A percentile compares a stretch with the other conserved stretches of the same genome.
phyloP scores from a whole-genome alignment of 2,113 vertebrate genomes.

The Entelurus aequoreus region DNA sequence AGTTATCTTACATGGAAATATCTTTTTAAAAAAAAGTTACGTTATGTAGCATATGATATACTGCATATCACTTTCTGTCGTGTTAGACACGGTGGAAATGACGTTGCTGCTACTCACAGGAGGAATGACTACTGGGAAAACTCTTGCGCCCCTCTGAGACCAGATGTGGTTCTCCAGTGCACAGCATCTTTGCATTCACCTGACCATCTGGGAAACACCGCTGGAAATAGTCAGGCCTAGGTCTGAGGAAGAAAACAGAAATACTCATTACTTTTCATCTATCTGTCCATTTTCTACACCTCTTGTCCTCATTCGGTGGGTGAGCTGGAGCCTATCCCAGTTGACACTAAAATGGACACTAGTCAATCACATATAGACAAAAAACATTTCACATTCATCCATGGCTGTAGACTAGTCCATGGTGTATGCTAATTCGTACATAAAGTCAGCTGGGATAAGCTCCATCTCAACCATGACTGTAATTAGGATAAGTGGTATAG shows the following conservation, averaged over 20 bases:
- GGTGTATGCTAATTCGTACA: no score
- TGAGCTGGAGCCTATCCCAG: no score
- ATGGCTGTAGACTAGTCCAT: no score
- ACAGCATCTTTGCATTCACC: constrained; percentile 91
- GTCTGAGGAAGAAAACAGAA: constrained; percentile 71
- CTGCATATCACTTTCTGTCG: not conserved
- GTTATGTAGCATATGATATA: not conserved
- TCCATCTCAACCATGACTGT: no score
- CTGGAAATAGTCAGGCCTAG: constrained; percentile 97
- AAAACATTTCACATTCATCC: no score
- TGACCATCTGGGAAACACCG: constrained; percentile 98
- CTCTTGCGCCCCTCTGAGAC: constrained; percentile 97
- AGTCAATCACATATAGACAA: no score
- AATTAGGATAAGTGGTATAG: no score
- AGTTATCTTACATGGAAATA: not conserved
- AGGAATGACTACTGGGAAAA: constrained; percentile 97
- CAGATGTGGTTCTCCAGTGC: constrained; percentile 88
- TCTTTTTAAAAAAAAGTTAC: not conserved
- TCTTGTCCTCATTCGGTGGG: no score
- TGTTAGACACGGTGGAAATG: not conserved
- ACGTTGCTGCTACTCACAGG: constrained; percentile 81
- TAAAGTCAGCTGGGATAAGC: no score
- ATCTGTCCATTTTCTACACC: no score
- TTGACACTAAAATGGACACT: no score
- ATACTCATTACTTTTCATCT: no score